Conservation (phyloP, 2,797 vertebrate species). For the Iguana delicatissima region DNA sequence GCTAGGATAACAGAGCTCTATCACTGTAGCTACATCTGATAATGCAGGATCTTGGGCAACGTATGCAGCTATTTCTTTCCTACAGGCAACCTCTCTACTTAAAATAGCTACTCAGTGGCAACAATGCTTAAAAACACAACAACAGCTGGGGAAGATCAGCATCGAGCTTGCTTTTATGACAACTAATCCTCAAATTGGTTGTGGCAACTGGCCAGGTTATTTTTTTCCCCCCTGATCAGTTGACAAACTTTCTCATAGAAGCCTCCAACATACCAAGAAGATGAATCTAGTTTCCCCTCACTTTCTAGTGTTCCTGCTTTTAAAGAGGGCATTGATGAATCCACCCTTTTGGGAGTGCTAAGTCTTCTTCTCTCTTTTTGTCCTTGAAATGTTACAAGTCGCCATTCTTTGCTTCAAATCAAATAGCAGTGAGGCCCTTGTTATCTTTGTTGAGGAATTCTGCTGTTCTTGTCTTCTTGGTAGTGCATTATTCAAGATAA, state of each 20-base stretch:
- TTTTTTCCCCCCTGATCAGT: neutral
- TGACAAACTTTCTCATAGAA: neutral
- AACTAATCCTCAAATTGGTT: neutral
- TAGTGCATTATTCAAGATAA: constrained; percentile 22
- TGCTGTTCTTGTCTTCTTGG: neutral
- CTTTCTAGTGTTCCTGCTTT: neutral
- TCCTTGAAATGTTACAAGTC: constrained; percentile 20
- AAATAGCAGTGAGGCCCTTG: neutral
- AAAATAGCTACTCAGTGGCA: neutral
- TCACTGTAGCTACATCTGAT: no score
- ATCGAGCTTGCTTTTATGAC: neutral
- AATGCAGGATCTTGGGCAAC: neutral
- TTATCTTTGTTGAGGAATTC: neutral
- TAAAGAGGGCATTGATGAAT: neutral
- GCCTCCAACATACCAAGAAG: neutral
- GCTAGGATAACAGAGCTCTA: no score
- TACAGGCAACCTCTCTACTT: neutral
- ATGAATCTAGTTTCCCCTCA: neutral
- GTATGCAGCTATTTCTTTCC: neutral
- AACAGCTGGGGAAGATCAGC: neutral
- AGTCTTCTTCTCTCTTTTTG: constrained; percentile 19
- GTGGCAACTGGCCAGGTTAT: neutral
- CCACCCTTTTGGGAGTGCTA: neutral
- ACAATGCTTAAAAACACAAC: neutral
- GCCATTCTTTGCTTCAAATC: neutral